A percentile compares a stretch with the other conserved stretches of the same genome.
phyloP scores from a whole-genome alignment of 1,140 invertebrate species.

The Gonioctena quinquepunctata region DNA sequence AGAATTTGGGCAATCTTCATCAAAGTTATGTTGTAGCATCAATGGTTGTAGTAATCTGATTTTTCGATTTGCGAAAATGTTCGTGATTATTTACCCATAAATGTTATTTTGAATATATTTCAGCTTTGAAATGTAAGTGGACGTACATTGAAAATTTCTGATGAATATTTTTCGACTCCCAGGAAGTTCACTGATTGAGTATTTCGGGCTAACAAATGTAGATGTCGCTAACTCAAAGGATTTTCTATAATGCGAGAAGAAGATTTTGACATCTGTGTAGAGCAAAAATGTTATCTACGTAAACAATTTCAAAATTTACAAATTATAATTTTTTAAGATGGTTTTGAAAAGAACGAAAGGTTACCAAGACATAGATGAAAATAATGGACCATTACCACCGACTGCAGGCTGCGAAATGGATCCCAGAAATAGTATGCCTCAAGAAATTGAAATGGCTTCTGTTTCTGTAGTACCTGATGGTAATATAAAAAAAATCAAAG shows the following conservation, averaged over 20 bases:
- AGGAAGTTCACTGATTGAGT: no score
- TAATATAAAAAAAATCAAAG: conserved; percentile 47
- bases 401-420: conserved; percentile 34
- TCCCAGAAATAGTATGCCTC: conserved; percentile 53
- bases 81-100: no score
- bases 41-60: no score
- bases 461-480: conserved; percentile 82
- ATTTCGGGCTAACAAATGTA: no score
- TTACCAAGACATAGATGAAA: conserved; percentile 53
- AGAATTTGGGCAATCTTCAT: no score
- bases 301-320: conserved; percentile 9
- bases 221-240: no score
- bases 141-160: no score
- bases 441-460: conserved; percentile 78
- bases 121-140: no score
- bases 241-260: background rate
- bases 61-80: no score
- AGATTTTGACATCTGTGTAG: background rate
- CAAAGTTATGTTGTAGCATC: no score
- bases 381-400: conserved; percentile 17
- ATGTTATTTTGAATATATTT: no score
- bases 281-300: conserved; percentile 10
- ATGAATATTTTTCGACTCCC: no score
- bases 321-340: conserved; percentile 35
- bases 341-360: conserved; percentile 48